Percentiles rank a stretch among this genome's conserved stretches.
Evolutionary conservation across 2,888 invertebrate species (phyloP).

Genomic region (Agriopis aurantiaria): DNA sequence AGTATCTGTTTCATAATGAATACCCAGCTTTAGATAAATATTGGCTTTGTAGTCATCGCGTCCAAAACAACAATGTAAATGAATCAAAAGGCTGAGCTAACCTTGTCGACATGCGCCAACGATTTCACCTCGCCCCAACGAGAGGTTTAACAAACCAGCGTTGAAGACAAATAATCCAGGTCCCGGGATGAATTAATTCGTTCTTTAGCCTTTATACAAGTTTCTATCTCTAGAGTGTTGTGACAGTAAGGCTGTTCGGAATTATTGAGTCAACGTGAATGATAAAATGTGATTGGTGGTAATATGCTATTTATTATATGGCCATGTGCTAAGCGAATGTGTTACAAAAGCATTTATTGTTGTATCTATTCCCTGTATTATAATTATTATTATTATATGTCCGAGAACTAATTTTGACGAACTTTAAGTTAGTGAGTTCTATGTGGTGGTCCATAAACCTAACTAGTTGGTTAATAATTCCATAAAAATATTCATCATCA

Average conservation of each 20-base stretch:
- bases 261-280: too few relatives aligned
- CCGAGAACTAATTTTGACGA: too few relatives aligned
- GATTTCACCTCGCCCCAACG: not conserved
- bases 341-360: too few relatives aligned
- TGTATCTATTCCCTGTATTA: too few relatives aligned
- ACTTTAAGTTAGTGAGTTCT: too few relatives aligned
- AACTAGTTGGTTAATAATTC: too few relatives aligned
- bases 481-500: too few relatives aligned
- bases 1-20: not conserved
- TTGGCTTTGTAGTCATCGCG: not conserved
- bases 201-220: conserved; percentile 26
- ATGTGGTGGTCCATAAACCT: too few relatives aligned
- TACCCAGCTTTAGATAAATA: not conserved
- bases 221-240: not conserved
- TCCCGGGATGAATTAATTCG: conserved; percentile 31
- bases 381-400: too few relatives aligned
- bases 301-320: too few relatives aligned
- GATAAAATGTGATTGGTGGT: too few relatives aligned
- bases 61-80: conserved; percentile 3
- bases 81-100: conserved; percentile 4
- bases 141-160: conserved; percentile 21
- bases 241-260: conserved; percentile 3
- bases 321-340: too few relatives aligned
- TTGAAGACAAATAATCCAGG: conserved; percentile 33
- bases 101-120: not conserved